Base-by-base conservation (phyloP, 2,113 vertebrate genomes). In the Nothocercus julius region DNA sequence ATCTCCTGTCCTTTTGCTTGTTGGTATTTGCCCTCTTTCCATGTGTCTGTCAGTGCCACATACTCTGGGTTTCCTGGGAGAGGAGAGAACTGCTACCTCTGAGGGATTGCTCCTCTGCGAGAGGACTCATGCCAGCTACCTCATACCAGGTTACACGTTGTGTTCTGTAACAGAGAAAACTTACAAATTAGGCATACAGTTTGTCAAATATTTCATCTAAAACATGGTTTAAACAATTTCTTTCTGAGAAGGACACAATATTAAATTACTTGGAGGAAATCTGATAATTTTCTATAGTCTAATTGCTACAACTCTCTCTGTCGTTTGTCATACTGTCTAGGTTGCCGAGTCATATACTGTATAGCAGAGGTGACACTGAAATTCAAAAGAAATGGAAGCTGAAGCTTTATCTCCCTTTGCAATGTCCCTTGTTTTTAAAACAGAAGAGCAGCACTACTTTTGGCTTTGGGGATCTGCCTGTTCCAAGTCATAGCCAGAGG, bases 371-470 rank as follows among this genome's bases (percentile, higher is more conserved):
- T 92, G 68, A 45, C 59, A 64, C 92, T 91, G 96, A 96, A 90
- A 90, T 82, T 91, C 62, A 92, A 94, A 97, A 91, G 67, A 51
- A 96, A 80, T 73, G 56, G 53, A 87, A 86, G 32, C 59, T 90
- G 68, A 78, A 93, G 79, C 6, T 82, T 82, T 42, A 17, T 28
- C 4, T 44, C 17, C 44, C 18, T 74, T 78, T 87, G 47, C 79
- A 85, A 3, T 47, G 62, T 38, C 59, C 36, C 95, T 81, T 95
- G 56, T 56, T 96, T 90, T 85, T 90, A 83, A 97, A 94, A 94
- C 67, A 90, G 84, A 88, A 86, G 94, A 96, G 90, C 90, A 93
- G 42, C 70, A 40, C 72, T 97, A 93, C 72, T 63, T 97, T 93
- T 92, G 93, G 67, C 83, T 97, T 85, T 53, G 56, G 89, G 87